These are phyloP conservation scores for Antedon mediterranea DNA, from an alignment of 53 echinoderm and acorn worm genomes.

Conservation along the genomic window DNA sequence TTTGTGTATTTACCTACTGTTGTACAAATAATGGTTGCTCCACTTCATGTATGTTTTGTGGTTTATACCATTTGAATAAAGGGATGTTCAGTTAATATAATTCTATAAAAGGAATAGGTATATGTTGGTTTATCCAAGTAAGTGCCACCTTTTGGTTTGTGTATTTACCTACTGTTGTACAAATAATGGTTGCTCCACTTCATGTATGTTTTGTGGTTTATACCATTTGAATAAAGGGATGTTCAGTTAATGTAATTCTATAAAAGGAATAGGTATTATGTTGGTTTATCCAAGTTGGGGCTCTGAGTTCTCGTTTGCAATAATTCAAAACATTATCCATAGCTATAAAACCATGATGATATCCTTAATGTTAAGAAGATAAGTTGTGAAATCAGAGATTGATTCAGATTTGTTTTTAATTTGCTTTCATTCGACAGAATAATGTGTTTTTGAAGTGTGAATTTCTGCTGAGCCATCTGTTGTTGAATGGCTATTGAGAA, in stretches of 20 bases:
- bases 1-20: too few relatives aligned
- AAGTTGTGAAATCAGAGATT: neutral
- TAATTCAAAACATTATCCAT: neutral
- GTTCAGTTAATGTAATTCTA: neutral
- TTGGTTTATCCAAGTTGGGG: neutral
- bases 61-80: too few relatives aligned
- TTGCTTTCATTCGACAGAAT: neutral
- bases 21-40: too few relatives aligned
- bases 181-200: too few relatives aligned
- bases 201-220: too few relatives aligned
- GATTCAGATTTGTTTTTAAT: neutral
- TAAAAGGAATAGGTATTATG: neutral
- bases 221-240: neutral
- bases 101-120: too few relatives aligned
- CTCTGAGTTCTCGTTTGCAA: neutral
- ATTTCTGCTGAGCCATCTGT: neutral
- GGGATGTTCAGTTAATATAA: too few relatives aligned
- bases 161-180: too few relatives aligned
- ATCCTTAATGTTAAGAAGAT: neutral
- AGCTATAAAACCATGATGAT: neutral
- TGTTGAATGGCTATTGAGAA: neutral
- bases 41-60: too few relatives aligned
- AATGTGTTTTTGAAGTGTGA: neutral
- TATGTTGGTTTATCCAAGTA: too few relatives aligned
- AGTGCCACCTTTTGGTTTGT: too few relatives aligned